Evolutionary conservation across 1,140 invertebrate genomes (phyloP).

Genomic region (Lutraria rhynchaena): DNA sequence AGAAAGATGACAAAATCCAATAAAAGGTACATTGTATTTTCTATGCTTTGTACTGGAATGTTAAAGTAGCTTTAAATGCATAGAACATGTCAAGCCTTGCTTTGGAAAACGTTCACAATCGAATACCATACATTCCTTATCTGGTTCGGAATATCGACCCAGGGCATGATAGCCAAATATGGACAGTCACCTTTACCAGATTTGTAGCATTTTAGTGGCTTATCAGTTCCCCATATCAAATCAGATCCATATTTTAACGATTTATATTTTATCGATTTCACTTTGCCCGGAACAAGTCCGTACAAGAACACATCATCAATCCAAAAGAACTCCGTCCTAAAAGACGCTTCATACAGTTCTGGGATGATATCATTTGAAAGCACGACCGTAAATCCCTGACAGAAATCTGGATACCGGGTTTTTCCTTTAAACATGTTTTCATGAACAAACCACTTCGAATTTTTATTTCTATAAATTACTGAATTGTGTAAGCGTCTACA

Average conservation of each 20-base stretch:
- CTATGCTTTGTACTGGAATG: too few relatives aligned
- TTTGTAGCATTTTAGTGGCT: slow-evolving; percentile 31
- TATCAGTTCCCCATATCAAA: background rate
- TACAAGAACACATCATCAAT: slow-evolving; percentile 76
- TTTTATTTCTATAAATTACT: slow-evolving; percentile 31
- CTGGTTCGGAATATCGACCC: background rate
- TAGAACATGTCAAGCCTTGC: too few relatives aligned
- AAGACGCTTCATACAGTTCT: slow-evolving; percentile 69
- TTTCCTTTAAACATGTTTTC: slow-evolving; percentile 45
- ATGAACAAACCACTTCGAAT: slow-evolving; percentile 55
- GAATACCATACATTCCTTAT: background rate
- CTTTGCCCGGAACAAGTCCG: slow-evolving; percentile 71
- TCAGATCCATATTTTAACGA: background rate
- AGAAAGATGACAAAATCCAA: too few relatives aligned
- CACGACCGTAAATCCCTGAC: slow-evolving; percentile 79
- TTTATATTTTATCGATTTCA: slow-evolving; percentile 8
- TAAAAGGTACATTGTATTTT: too few relatives aligned
- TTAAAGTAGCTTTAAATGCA: too few relatives aligned
- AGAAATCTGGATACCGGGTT: slow-evolving; percentile 70
- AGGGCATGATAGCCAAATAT: background rate
- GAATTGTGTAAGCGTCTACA: slow-evolving; percentile 41
- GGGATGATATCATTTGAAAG: slow-evolving; percentile 78
- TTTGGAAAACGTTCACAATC: background rate
- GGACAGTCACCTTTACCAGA: slow-evolving; percentile 17
- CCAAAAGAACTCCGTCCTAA: slow-evolving; percentile 66